Evolutionary conservation across 2,113 vertebrate genomes (phyloP), one percentile per base, ranked within the genome.

Genomic region (Muntiacus muntjak): DNA sequence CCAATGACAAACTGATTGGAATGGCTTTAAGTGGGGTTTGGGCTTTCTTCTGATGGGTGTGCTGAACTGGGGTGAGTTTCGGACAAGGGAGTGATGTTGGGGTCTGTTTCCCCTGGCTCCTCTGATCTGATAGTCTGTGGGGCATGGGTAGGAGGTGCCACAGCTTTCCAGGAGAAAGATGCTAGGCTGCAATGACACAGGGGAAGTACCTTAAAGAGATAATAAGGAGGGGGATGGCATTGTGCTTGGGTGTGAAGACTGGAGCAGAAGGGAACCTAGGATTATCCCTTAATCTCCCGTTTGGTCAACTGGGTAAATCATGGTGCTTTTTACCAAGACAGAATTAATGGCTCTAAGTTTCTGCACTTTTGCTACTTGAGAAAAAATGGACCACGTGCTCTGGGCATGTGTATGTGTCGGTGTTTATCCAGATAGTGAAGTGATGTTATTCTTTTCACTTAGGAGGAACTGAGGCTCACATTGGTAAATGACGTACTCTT

Each of bases 171-270:
- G 83, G 33, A 76, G 90, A 40, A 78, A 54, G 71, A 47, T n/a
- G 45, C 43, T 50, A 8, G 79, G 50, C 92, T 55, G 30, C 12
- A 23, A 8, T 7, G 6, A 33, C 10, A 5, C 3, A 6, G 36
- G 81, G 50, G 52, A 84, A 45, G 36, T 25, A 6, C 47, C 4
- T 17, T 64, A 23, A 50, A 55, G 16, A 28, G 8, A n/a, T 8
- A 21, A 25, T 4, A 7, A 30, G 43, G 52, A 23, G 45, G 8
- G 47, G 21, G 16, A 14, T 55, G 74, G 14, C 0, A 0, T 33
- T 23, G 10, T 3, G 13, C 64, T 78, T n/a, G 23, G 30, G 2
- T 15, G 6, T 11, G 7, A 54, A 87, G 30, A 52, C 52, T 14
- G 1, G 85, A 12, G 33, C 36, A 71, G 47, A 58, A 43, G 50